Evolutionary conservation across 2,797 vertebrate species (phyloP).

Genomic region (Urosaurus nigricauda): DNA sequence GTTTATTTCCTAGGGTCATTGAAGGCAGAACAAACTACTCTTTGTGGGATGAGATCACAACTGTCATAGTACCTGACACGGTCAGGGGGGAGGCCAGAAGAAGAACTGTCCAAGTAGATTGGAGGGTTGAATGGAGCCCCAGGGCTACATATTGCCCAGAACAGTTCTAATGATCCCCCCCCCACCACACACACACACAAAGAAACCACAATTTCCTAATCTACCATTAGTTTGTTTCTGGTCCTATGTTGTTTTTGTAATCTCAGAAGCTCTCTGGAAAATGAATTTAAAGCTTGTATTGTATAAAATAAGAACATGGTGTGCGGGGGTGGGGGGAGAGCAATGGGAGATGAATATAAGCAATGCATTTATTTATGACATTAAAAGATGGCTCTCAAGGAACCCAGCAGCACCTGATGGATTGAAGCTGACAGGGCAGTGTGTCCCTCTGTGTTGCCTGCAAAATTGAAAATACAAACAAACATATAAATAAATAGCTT

Average conservation of each 20-base stretch:
- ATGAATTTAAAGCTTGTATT: neutral
- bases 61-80: too few species aligned
- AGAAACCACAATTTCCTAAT: neutral
- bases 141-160: too few species aligned
- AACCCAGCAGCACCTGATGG: conserved; percentile 46
- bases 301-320: rapidly evolving
- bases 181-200: neutral
- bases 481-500: conserved; percentile 67
- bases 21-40: too few species aligned
- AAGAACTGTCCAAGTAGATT: too few species aligned
- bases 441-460: conserved; percentile 47
- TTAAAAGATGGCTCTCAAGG: conserved; percentile 55
- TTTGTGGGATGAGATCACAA: too few species aligned
- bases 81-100: too few species aligned
- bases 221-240: neutral
- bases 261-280: neutral
- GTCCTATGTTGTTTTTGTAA: neutral
- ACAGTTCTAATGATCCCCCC: too few species aligned
- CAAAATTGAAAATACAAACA: conserved; percentile 58
- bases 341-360: neutral
- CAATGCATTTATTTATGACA: conserved; percentile 40
- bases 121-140: too few species aligned
- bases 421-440: conserved; percentile 66
- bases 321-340: neutral
- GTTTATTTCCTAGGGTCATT: too few species aligned